Evolutionary conservation across 2,888 invertebrate species (phyloP), one percentile per base, ranked within the genome.

Genomic region (Pseudococcus jackbeardsleyi): DNA sequence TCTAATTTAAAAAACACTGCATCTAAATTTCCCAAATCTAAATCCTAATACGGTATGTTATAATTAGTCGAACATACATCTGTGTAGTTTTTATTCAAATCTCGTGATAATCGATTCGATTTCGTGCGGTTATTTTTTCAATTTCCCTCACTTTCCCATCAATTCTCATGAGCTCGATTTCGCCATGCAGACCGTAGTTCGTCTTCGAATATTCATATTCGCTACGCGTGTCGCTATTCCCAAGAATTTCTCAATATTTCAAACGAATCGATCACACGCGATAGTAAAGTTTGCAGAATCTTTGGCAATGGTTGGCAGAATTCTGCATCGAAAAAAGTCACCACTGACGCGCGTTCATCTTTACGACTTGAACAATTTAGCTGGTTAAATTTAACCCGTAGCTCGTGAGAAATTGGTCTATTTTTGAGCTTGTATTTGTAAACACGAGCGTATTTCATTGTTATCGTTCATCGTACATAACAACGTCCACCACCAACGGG

Each of bases 361-460:
- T 33, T 33, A 72, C 26, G 68, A 72, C 68, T 72, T 11, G 33
- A 33, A 72, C 33, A 72, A 72, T 72, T 72, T 72, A 72, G 33
- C 68, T 72, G 33, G 68, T 72, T 72, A 33, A 72, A 15, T 72
- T 72, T 72, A 72, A 59, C n/a, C 19, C 59, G 9, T n/a, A n/a
- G 59, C 19, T 59, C 59, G 59, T 59, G 59, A 59, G 59, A 59
- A 19, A 19, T 59, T 33, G 68, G 22, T 72, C 68, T 72, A 72
- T 72, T 72, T 72, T 72, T 33, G 68, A 11, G 68, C 33, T 33
- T 12, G 33, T 72, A 72, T 72, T 72, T 72, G 68, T 72, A 72
- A 72, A 72, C 68, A 72, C 26, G 68, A n/a, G 59, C 59, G 68
- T 72, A 59, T 72, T 72, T 72, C 68, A 72, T 72, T 72, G 68